phyloP scores from a whole-genome alignment of 2,113 vertebrate species.

The Cavia porcellus region DNA sequence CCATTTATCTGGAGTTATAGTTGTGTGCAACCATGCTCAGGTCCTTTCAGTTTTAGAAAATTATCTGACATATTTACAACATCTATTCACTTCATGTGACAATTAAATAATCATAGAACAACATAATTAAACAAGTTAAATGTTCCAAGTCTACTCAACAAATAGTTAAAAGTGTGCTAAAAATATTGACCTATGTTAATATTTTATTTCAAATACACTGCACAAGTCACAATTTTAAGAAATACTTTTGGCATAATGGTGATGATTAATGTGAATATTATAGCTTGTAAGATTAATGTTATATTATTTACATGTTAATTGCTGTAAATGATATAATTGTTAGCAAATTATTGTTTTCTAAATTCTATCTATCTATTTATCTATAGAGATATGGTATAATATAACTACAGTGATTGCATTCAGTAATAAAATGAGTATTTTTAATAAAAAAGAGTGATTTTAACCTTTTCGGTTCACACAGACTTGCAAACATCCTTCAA shows the following conservation, averaged over 20 bases:
- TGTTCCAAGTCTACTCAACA: neutral
- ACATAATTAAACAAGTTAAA: neutral
- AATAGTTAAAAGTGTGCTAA: neutral
- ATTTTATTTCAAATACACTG: neutral
- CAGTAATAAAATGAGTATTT: neutral
- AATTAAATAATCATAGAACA: neutral
- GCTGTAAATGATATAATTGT: neutral
- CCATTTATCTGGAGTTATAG: neutral
- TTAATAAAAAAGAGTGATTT: neutral
- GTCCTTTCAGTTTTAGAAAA: neutral
- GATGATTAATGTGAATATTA: constrained; percentile 19
- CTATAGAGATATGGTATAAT: neutral
- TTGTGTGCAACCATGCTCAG: neutral
- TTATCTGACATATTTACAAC: neutral
- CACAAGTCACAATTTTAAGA: neutral
- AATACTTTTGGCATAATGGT: neutral
- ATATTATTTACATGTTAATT: neutral
- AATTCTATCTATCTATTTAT: neutral
- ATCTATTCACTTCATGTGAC: neutral
- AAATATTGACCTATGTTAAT: neutral
- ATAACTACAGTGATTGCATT: neutral
- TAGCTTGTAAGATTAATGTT: neutral
- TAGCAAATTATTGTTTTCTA: neutral
- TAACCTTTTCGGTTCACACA: neutral
- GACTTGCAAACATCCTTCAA: neutral